Conservation (phyloP, 2,797 vertebrate species). For the Botia kubotai region DNA sequence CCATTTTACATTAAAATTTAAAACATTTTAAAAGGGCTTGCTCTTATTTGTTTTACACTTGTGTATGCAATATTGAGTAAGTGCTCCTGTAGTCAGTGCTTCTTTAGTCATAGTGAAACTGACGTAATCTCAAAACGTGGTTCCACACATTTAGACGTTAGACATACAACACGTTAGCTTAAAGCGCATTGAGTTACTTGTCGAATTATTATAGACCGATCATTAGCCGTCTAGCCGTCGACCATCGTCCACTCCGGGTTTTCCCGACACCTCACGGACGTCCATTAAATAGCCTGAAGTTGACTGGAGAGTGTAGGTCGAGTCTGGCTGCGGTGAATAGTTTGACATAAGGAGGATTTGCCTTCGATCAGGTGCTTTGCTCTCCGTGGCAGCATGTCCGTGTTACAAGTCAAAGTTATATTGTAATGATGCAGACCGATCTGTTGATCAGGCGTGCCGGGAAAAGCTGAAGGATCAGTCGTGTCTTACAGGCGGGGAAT, state of each 20-base stretch:
- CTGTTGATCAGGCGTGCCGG: slow-evolving; percentile 50
- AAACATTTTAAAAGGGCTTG: too few species aligned
- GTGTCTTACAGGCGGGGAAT: slow-evolving; percentile 76
- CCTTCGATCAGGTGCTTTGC: slow-evolving; percentile 69
- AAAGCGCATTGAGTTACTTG: neutral
- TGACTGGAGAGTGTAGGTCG: slow-evolving; percentile 69
- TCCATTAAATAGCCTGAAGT: slow-evolving; percentile 66
- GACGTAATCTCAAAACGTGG: slow-evolving; percentile 16
- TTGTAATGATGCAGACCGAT: slow-evolving; percentile 14
- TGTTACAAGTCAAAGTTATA: slow-evolving; percentile 47
- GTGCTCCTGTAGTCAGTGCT: neutral
- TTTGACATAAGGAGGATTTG: slow-evolving; percentile 72
- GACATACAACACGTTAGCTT: neutral
- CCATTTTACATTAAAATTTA: too few species aligned
- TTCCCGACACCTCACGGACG: slow-evolving; percentile 62
- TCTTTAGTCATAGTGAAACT: slow-evolving; percentile 3
- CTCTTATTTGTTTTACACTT: too few species aligned
- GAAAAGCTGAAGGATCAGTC: slow-evolving; percentile 74
- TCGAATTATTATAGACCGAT: neutral
- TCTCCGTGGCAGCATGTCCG: slow-evolving; percentile 52
- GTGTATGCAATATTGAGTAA: neutral
- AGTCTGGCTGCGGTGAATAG: slow-evolving; percentile 75
- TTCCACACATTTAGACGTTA: neutral
- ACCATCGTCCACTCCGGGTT: slow-evolving; percentile 72
- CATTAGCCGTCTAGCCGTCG: neutral